Percentiles rank a stretch among this genome's conserved stretches.
Conservation (phyloP, 1,140 invertebrate genomes). For the Tenebrio molitor region DNA sequence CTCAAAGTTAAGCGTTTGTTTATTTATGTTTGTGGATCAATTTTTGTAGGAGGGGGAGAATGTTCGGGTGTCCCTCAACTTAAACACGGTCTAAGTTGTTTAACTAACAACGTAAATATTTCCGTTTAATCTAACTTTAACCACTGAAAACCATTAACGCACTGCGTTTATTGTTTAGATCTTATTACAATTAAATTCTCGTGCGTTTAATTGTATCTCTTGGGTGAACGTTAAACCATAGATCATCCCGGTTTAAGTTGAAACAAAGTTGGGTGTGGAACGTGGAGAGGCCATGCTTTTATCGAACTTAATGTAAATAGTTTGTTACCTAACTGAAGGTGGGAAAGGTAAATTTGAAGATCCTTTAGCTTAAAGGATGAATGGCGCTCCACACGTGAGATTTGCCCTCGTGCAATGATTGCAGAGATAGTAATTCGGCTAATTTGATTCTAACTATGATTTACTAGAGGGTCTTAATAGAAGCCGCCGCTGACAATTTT, state of each 20-base stretch:
- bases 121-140: constrained; percentile 27
- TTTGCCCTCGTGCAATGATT: constrained; percentile 2
- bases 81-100: constrained; percentile 20
- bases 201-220: constrained; percentile 13
- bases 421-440: background rate
- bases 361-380: constrained; percentile 21
- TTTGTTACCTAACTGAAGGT: constrained; percentile 17
- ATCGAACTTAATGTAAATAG: constrained; percentile 13
- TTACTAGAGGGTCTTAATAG: no score
- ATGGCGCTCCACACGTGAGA: background rate
- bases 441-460: background rate
- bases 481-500: no score
- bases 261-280: background rate
- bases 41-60: background rate
- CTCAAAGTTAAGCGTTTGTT: background rate
- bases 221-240: background rate
- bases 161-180: constrained; percentile 29
- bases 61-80: background rate
- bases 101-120: constrained; percentile 24
- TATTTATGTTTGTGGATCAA: constrained; percentile 6
- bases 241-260: background rate
- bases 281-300: no score
- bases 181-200: constrained; percentile 29
- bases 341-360: constrained; percentile 24
- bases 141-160: background rate